These are phyloP conservation scores for Drosophila ironensis DNA, from an alignment of 1,140 invertebrate genomes.

Conservation along the genomic window DNA sequence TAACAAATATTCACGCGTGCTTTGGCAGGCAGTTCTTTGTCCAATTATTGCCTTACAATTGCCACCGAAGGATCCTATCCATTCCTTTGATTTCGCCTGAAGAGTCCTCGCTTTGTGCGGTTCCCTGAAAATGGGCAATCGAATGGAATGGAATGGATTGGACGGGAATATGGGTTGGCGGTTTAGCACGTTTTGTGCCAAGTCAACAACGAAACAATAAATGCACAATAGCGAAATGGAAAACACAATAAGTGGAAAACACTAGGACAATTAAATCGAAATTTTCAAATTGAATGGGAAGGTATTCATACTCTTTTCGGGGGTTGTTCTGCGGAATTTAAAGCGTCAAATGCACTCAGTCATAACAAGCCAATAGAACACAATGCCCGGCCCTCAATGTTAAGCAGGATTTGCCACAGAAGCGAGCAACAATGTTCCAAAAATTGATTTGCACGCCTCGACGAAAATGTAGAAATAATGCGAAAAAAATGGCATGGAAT, in stretches of 20 bases:
- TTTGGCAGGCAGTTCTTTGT: constrained; percentile 70
- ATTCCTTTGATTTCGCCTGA: constrained; percentile 58
- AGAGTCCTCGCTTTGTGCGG: constrained; percentile 41
- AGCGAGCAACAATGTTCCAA: constrained; percentile 21
- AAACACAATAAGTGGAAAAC: constrained; percentile 46
- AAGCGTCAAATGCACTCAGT: constrained; percentile 75
- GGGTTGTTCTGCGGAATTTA: constrained; percentile 67
- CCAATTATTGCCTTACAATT: constrained; percentile 74
- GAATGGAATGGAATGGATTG: constrained; percentile 10
- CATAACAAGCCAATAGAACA: constrained; percentile 61
- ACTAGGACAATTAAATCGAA: constrained; percentile 70
- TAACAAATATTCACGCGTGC: constrained; percentile 80
- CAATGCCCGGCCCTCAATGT: constrained; percentile 15
- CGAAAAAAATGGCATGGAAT: constrained; percentile 14
- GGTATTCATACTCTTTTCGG: constrained; percentile 10
- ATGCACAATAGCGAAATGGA: constrained; percentile 3
- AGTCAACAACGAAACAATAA: constrained; percentile 51
- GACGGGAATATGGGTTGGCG: constrained; percentile 13
- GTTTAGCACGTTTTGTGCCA: constrained; percentile 68
- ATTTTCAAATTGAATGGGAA: constrained; percentile 62
- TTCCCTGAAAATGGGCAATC: constrained; percentile 50
- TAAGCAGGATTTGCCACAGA: constrained; percentile 27
- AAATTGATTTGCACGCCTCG: constrained; percentile 69
- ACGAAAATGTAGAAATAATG: constrained; percentile 6
- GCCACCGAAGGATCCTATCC: constrained; percentile 53